Evolutionary conservation across 2,113 vertebrate species (phyloP).

Genomic region (Rhynchopsitta pachyrhyncha): DNA sequence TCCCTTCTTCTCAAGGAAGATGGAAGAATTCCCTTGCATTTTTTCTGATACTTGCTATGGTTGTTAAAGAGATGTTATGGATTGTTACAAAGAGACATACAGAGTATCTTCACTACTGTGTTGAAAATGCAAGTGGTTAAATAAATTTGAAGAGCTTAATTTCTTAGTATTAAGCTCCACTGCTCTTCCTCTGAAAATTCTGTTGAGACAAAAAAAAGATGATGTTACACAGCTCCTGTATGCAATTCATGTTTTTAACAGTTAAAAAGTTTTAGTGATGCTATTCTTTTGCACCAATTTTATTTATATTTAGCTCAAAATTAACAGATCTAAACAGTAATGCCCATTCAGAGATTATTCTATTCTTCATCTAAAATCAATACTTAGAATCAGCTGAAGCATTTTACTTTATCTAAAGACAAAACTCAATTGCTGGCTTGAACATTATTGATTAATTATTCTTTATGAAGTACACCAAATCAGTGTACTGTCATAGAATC

Average conservation of each 20-base stretch:
- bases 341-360: neutral
- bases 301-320: neutral
- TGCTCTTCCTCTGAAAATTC: neutral
- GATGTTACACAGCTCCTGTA: neutral
- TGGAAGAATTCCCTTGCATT: neutral
- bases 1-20: neutral
- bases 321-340: neutral
- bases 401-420: neutral
- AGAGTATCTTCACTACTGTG: neutral
- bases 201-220: neutral
- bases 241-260: neutral
- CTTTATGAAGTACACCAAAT: neutral
- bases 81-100: neutral
- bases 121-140: neutral
- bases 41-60: neutral
- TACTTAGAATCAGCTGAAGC: neutral
- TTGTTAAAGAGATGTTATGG: neutral
- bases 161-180: neutral
- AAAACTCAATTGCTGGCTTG: neutral
- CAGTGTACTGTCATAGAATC: neutral
- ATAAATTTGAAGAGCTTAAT: neutral
- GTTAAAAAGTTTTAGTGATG: neutral
- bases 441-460: neutral
- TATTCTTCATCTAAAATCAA: neutral
- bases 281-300: neutral